Percentiles rank a stretch among this genome's conserved stretches.
Conservation (phyloP, 2,888 invertebrate genomes). For the Pseudococcus jackbeardsleyi region DNA sequence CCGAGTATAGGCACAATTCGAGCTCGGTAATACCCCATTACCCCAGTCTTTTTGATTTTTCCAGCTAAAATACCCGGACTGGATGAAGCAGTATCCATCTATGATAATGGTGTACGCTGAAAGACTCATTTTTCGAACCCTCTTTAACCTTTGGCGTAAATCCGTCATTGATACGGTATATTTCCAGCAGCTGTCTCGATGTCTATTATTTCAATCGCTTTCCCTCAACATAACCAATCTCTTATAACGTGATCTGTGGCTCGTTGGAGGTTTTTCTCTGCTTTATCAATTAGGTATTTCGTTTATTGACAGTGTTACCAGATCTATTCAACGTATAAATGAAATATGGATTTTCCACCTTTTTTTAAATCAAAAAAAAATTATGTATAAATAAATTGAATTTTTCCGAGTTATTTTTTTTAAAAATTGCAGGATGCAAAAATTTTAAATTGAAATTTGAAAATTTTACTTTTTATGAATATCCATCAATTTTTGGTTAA, state of each 20-base stretch:
- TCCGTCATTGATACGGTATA: conserved; percentile 41
- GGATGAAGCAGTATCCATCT: not conserved
- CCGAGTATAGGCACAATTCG: not conserved
- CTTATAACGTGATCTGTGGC: not conserved
- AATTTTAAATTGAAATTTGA: no score
- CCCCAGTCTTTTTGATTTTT: conserved; percentile 4
- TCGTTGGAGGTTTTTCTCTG: not conserved
- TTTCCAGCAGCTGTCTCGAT: conserved; percentile 40
- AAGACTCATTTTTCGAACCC: conserved; percentile 16
- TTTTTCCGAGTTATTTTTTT: no score
- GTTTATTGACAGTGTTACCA: not conserved
- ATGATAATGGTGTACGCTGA: not conserved
- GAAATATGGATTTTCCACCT: not conserved
- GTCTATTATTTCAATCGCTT: conserved; percentile 48
- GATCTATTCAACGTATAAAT: not conserved
- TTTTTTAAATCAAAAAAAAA: no score
- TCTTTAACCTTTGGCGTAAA: conserved; percentile 10
- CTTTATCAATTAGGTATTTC: not conserved
- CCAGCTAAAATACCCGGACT: not conserved
- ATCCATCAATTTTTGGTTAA: no score
- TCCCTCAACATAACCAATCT: conserved; percentile 31
- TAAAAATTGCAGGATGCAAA: no score
- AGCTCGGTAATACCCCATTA: not conserved
- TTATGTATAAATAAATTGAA: no score
- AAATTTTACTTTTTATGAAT: no score